phyloP scores from a whole-genome alignment of 2,888 invertebrate genomes.

The Punctoribates punctum region DNA sequence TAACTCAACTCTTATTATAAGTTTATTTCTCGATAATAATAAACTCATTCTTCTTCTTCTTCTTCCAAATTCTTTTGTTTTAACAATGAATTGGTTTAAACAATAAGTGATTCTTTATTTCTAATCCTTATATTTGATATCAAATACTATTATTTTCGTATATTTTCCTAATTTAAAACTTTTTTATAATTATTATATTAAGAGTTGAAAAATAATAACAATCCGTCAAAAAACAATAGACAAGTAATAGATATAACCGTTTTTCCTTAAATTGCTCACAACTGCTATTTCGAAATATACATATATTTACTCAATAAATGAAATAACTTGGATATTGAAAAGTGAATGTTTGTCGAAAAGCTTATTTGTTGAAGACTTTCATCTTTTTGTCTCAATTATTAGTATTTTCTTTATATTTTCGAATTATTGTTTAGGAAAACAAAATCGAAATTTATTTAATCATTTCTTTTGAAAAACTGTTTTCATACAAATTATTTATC shows the following conservation, averaged over 20 bases:
- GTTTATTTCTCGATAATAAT: neutral
- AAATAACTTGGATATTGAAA: neutral
- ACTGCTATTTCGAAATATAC: no score
- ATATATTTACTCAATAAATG: neutral
- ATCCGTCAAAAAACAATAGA: no score
- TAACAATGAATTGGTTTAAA: conserved; percentile 1
- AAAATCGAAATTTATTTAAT: conserved; percentile 7
- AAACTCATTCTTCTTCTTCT: neutral
- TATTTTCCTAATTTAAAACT: no score
- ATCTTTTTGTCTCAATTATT: neutral
- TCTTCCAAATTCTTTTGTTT: neutral
- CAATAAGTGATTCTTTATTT: neutral
- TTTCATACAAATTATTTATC: conserved; percentile 26
- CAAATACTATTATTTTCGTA: no score
- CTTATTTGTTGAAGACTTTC: neutral
- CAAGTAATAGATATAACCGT: no score
- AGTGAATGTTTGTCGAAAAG: neutral
- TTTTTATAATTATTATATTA: no score
- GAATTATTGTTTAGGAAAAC: neutral
- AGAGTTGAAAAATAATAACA: no score
- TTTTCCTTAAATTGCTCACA: no score
- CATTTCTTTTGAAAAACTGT: neutral
- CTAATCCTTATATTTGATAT: no score
- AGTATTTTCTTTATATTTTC: neutral
- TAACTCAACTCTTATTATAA: neutral